Evolutionary conservation across 2,888 invertebrate species (phyloP).

Genomic region (Thereva nobilitata): DNA sequence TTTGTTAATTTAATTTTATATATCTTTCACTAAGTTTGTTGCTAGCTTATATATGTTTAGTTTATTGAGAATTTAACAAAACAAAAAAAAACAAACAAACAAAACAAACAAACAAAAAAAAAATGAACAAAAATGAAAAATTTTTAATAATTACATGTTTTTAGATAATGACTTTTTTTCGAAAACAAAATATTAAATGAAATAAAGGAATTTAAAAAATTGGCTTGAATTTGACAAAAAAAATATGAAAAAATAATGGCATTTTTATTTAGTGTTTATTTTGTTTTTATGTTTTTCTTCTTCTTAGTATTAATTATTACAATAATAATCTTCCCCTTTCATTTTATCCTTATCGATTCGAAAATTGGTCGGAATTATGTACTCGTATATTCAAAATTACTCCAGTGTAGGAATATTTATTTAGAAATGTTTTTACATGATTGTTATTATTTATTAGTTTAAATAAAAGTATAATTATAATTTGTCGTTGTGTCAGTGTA

Average conservation of each 20-base stretch:
- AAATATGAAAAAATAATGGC: not conserved
- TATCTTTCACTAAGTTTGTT: slow-evolving; percentile 35
- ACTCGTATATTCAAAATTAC: no score
- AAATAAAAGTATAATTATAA: no score
- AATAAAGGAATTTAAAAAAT: slow-evolving; percentile 35
- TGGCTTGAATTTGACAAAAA: slow-evolving; percentile 35
- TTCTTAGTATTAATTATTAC: no score
- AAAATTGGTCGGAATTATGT: no score
- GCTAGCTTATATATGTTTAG: slow-evolving; percentile 32
- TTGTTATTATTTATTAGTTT: no score
- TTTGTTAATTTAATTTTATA: not conserved
- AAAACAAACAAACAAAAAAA: not conserved
- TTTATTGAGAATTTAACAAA: slow-evolving; percentile 11
- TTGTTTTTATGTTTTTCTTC: no score
- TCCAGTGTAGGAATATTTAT: no score
- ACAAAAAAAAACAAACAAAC: not conserved
- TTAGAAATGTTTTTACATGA: no score
- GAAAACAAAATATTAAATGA: slow-evolving; percentile 34
- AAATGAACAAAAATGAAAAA: not conserved
- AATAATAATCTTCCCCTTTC: no score
- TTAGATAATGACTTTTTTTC: slow-evolving; percentile 23
- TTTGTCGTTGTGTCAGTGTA: no score
- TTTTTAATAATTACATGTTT: slow-evolving; percentile 33
- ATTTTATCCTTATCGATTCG: no score
- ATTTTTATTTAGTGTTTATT: no score